phyloP scores from a whole-genome alignment of 1,140 invertebrate species.

The Aporrectodea caliginosa region DNA sequence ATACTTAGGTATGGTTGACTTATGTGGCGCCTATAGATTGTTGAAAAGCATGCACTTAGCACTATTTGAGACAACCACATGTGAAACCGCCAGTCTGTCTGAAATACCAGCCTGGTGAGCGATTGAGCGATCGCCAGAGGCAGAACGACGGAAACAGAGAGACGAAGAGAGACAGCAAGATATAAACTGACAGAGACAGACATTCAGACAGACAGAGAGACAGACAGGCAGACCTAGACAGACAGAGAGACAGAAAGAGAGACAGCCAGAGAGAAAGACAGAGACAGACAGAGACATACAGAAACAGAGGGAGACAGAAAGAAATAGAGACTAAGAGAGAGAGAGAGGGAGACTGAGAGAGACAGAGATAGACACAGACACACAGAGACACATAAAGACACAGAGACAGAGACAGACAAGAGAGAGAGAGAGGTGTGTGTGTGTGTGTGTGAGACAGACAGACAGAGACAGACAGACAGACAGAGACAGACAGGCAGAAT shows the following conservation, averaged over 20 bases:
- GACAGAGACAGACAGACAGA: neutral
- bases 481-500: no score
- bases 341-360: no score
- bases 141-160: neutral
- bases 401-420: neutral
- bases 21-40: no score
- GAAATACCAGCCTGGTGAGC: no score
- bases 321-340: no score
- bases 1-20: no score
- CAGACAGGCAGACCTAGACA: neutral
- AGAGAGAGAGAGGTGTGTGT: no score
- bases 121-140: neutral
- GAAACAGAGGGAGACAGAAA: no score
- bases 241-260: no score
- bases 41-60: no score
- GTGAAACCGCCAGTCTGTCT: no score
- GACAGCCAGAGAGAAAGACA: neutral
- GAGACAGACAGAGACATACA: neutral
- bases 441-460: neutral
- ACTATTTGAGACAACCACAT: no score
- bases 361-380: neutral
- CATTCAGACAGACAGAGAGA: neutral
- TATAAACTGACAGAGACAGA: neutral
- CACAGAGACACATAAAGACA: neutral
- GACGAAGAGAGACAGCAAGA: neutral